Base-by-base conservation (phyloP, 2,888 invertebrate species). In the Toxonevra muliebris region DNA sequence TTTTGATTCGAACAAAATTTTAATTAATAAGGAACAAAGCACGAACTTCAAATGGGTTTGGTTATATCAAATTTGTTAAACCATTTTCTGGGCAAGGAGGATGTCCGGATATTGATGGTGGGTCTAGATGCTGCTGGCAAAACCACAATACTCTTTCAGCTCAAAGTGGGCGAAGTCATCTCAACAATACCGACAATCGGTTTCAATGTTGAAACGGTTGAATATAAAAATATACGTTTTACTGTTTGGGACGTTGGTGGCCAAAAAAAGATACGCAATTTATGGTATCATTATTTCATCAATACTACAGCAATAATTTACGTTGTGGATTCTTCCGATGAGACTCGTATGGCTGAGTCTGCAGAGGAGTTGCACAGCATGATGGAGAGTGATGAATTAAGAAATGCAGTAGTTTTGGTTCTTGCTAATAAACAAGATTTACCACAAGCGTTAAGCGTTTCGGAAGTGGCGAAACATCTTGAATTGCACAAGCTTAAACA, bases 241-340 rank as follows among this genome's bases (percentile, higher is more conserved):
- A 82, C 80, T 0, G 76, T 82, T 10, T 82, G 80, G 80, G 82
- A 82, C 65, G 76, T 82, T 66, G 82, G 82, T 17, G 82, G 81
- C 0, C 81, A 82, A 61, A 73, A 76, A 61, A 74, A 76, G 40
- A 77, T 81, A 20, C 79, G 82, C 0, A 67, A 73, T 5, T 70
- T 82, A 69, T 82, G 82, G 82, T 73, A 76, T n/a, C 77, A 80
- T 66, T 83, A 82, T 57, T 82, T 71, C 43, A 74, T 69, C 40
- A 79, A 80, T 70, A 77, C 79, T 0, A 69, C 71, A 20, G 82
- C 77, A 2, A 52, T 81, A 1, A 79, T 82, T 41, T 82, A 78
- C 72, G 82, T 82, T 3, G 76, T 82, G 0, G 82, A 82, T 68
- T 74, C 80, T 0, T 73, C 77, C 3, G 80, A 82, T 66, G 65